Conservation (phyloP, 2,113 vertebrate species). For the Herpetotheres cachinnans region DNA sequence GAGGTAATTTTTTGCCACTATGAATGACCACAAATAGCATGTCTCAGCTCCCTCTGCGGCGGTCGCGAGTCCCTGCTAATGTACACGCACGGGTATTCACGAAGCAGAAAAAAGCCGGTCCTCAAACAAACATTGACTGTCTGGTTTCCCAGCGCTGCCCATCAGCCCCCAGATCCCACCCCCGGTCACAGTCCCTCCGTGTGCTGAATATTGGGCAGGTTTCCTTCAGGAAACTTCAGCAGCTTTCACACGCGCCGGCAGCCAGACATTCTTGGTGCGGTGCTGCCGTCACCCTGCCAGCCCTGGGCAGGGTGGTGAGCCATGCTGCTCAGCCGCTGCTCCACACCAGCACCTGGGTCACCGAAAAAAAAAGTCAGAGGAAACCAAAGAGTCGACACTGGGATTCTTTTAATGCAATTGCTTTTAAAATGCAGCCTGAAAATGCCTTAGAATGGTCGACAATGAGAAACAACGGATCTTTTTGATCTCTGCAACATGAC, state of each 20-base stretch:
- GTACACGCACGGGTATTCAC: not conserved
- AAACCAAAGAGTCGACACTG: not conserved
- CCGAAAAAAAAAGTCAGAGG: not conserved
- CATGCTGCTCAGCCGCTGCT: not conserved
- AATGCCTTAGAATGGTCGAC: not conserved
- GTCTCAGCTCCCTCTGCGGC: not conserved
- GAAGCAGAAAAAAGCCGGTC: not conserved
- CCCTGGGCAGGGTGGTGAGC: not conserved
- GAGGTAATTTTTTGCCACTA: not conserved
- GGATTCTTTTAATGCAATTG: slow-evolving; percentile 36
- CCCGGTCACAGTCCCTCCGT: not conserved
- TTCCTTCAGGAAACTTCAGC: not conserved
- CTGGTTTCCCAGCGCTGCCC: not conserved
- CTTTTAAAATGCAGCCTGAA: slow-evolving; percentile 32
- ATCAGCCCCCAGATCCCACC: not conserved
- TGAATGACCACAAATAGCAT: not conserved
- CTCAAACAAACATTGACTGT: not conserved
- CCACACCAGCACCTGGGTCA: fast-evolving
- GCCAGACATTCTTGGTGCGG: not conserved
- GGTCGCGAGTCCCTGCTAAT: fast-evolving
- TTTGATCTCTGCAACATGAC: not conserved
- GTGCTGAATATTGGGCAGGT: not conserved
- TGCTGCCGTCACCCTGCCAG: not conserved
- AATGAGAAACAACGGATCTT: not conserved
- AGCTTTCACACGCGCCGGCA: fast-evolving